A percentile compares a stretch with the other conserved stretches of the same genome.
Evolutionary conservation across 2,888 invertebrate species (phyloP).

Genomic region (Portevinia maculata): DNA sequence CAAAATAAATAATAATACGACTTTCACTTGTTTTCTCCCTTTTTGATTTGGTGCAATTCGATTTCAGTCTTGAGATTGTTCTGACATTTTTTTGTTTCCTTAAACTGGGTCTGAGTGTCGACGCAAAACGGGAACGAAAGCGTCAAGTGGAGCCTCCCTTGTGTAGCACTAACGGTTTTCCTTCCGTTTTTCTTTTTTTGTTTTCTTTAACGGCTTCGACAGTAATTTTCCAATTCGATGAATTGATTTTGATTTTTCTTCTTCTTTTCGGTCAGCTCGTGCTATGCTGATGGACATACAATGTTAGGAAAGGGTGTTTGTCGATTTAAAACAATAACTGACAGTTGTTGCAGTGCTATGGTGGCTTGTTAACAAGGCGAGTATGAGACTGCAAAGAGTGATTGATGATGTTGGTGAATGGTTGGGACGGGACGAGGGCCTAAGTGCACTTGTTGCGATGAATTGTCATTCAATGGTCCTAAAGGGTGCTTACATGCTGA

Average conservation of each 20-base stretch:
- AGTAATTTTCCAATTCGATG: slow-evolving; percentile 62
- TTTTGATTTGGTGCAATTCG: slow-evolving; percentile 47
- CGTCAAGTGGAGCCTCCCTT: slow-evolving; percentile 41
- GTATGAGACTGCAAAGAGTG: slow-evolving; percentile 1
- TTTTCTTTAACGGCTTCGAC: slow-evolving; percentile 31
- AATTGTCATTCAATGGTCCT: slow-evolving; percentile 22
- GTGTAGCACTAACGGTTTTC: slow-evolving; percentile 36
- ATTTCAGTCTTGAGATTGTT: slow-evolving; percentile 68
- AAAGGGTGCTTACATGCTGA: slow-evolving; percentile 17
- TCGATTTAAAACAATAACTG: slow-evolving; percentile 48
- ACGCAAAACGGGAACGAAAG: slow-evolving; percentile 4
- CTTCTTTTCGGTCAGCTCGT: slow-evolving; percentile 3
- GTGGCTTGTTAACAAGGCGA: slow-evolving; percentile 4
- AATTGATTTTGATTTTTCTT: slow-evolving; percentile 36
- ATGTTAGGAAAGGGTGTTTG: slow-evolving; percentile 42
- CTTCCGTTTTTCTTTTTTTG: slow-evolving; percentile 30
- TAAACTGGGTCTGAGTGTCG: slow-evolving; percentile 25
- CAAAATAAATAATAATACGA: slow-evolving; percentile 25
- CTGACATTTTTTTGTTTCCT: slow-evolving; percentile 49
- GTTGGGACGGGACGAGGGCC: neutral
- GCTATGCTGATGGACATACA: neutral
- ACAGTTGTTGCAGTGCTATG: slow-evolving; percentile 31
- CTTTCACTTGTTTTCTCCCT: slow-evolving; percentile 68
- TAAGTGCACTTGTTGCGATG: slow-evolving; percentile 36
- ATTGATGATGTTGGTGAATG: neutral